Conservation (phyloP, 1,140 invertebrate genomes). For the Zaprionus capensis region DNA sequence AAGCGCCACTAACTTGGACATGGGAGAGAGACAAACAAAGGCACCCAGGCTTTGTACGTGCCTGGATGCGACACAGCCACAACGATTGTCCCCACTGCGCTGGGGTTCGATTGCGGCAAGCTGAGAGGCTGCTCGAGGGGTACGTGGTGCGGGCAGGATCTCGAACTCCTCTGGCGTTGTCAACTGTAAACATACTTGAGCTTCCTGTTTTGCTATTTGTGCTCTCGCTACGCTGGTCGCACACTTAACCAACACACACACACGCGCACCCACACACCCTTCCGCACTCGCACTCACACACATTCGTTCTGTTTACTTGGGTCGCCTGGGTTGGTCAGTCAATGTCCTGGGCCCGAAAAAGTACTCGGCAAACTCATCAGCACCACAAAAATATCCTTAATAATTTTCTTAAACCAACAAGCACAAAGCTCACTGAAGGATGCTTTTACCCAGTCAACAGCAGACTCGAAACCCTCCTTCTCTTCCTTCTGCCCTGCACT, state of each 20-base stretch:
- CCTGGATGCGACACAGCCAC: constrained; percentile 24
- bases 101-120: constrained; percentile 3
- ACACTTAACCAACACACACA: constrained; percentile 59
- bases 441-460: constrained; percentile 75
- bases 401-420: constrained; percentile 84
- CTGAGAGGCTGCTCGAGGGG: not conserved
- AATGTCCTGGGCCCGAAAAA: constrained; percentile 52
- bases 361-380: constrained; percentile 83
- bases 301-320: constrained; percentile 59
- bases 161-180: constrained; percentile 68
- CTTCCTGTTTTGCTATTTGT: constrained; percentile 83
- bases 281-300: constrained; percentile 22
- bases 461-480: not conserved
- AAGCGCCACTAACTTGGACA: constrained; percentile 14
- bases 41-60: constrained; percentile 30
- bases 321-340: constrained; percentile 66
- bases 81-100: constrained; percentile 6
- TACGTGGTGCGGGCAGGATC: not conserved
- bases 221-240: constrained; percentile 32
- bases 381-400: constrained; percentile 84
- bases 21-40: constrained; percentile 33
- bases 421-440: constrained; percentile 76
- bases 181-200: constrained; percentile 83
- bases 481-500: not conserved
- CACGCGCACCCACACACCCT: constrained; percentile 25